A percentile compares a stretch with the other conserved stretches of the same genome.
Conservation (phyloP, 2,113 vertebrate species). For the Bubo scandiacus region DNA sequence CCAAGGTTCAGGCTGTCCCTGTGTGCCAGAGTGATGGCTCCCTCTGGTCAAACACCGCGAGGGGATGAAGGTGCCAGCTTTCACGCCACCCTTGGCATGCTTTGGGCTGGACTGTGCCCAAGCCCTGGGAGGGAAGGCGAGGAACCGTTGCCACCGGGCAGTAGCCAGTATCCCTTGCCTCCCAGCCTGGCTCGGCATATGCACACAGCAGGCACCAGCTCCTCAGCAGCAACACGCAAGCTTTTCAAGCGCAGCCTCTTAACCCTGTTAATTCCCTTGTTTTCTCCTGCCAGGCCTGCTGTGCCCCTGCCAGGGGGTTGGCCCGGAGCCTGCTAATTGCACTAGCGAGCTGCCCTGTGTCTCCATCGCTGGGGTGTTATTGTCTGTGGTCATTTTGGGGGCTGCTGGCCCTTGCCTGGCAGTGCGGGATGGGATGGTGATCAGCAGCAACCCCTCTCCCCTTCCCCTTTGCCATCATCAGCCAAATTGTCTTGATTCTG, state of each 20-base stretch:
- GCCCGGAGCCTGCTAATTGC: not conserved
- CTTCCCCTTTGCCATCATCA: not conserved
- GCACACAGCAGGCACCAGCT: not conserved
- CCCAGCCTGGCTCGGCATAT: not conserved
- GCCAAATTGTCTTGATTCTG: not conserved
- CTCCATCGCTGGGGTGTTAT: not conserved
- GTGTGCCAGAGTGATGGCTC: accelerated
- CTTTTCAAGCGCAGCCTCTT: not conserved
- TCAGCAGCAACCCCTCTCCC: not conserved
- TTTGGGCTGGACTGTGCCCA: not conserved
- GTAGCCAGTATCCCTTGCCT: not conserved
- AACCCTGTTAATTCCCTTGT: not conserved
- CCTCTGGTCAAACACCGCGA: not conserved
- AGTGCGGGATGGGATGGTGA: not conserved
- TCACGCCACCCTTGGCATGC: not conserved
- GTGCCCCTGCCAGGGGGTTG: not conserved
- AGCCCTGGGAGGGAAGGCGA: not conserved
- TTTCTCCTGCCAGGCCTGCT: not conserved
- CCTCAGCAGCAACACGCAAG: not conserved
- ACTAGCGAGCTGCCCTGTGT: not conserved
- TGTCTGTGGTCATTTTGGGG: not conserved
- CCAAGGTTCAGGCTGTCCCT: not conserved
- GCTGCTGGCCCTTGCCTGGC: not conserved
- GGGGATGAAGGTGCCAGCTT: not conserved
- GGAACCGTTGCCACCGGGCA: not conserved